These are phyloP conservation scores for Sclerurus mexicanus DNA, from an alignment of 2,113 vertebrate genomes.

Conservation along the genomic window DNA sequence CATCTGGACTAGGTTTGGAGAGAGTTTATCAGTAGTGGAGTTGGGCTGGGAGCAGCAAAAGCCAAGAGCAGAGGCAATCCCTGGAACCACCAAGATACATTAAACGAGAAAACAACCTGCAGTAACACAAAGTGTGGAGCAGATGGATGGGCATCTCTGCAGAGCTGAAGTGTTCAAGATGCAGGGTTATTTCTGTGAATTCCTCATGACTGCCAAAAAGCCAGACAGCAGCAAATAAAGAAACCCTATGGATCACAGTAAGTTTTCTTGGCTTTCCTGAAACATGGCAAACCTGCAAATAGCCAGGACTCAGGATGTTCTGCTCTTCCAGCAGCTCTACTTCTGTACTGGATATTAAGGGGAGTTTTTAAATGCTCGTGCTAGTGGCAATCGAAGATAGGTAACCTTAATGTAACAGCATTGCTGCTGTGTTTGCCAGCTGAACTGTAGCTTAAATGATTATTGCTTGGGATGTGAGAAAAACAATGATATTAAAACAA, in stretches of 20 bases:
- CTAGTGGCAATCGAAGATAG: not conserved
- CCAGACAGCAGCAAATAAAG: not conserved
- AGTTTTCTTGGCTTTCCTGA: not conserved
- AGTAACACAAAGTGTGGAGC: not conserved
- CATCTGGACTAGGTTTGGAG: not conserved
- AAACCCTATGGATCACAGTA: not conserved
- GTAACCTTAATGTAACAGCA: not conserved
- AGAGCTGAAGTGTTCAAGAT: not conserved
- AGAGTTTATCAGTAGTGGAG: not conserved
- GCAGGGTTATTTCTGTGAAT: not conserved
- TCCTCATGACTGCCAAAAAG: not conserved
- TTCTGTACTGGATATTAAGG: not conserved
- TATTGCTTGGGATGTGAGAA: not conserved
- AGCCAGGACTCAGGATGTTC: not conserved
- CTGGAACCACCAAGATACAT: not conserved
- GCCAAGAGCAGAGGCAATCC: not conserved
- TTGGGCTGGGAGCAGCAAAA: not conserved
- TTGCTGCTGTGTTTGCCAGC: not conserved
- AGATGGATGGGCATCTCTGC: not conserved
- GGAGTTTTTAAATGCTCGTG: not conserved
- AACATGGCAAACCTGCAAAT: not conserved
- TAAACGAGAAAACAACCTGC: not conserved
- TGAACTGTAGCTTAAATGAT: not conserved
- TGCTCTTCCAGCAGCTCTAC: not conserved
- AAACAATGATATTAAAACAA: not conserved